Base-by-base conservation (phyloP, 2,888 invertebrate genomes). In the Eupithecia exiguata region DNA sequence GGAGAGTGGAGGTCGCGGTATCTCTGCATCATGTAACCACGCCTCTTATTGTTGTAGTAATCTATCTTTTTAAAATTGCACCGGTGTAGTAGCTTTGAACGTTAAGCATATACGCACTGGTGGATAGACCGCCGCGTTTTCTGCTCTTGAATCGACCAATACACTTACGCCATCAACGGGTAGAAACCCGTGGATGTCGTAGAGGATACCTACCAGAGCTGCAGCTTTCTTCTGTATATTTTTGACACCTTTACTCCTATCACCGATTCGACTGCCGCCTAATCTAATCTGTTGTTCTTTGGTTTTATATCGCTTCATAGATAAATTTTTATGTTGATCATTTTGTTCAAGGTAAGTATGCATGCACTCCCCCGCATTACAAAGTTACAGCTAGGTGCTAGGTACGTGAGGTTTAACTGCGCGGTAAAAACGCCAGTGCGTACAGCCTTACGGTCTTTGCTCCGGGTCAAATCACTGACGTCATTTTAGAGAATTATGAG, bases 41-140 rank as follows among this genome's bases (percentile, higher is more conserved):
- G 89, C 89, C 89, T 84, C 84, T 88, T 87, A 87, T 88, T 89
- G 87, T 88, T 87, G 86, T 81, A 84, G 83, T 86, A 87, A 87
- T 87, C 88, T 85, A 78, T 82, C 83, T 84, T 83, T 81, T 80
- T 79, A 79, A 78, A 76, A 78, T 70, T 70, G 58, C 71, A 35
- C 18, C 62, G 62, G 18, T 58, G 58, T 25, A 58, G 58, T 58
- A 58, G 58, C 58, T 21, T 53, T 58, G 25, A 25, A 58, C 25
- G 53, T 21, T 53, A 21, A 21, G 58, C 12, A 14, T 25, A 12
- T 58, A 58, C 58, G 25, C 25, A 58, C 58, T 25, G 14, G 58
- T 5, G 12, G 10, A 5, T 25, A 58, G 25, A 58, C 1, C 58
- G 58, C 5, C 58, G 12, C 53, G 25, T 58, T 58, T 21, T 12